Percentiles rank a stretch among this genome's conserved stretches.
Evolutionary conservation across 1,140 invertebrate species (phyloP).

Genomic region (Zaprionus capensis): DNA sequence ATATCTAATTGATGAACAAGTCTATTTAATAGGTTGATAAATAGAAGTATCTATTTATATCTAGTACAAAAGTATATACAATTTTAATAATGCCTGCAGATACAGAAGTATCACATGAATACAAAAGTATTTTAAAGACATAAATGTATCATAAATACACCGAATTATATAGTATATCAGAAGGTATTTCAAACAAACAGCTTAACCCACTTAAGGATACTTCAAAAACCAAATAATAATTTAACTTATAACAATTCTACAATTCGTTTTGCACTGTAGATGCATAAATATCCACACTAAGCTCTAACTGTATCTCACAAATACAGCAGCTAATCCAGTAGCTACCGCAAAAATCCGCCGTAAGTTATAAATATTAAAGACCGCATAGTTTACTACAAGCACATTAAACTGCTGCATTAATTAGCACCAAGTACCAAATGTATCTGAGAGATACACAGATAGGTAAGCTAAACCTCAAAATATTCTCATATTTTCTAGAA

Average conservation of each 20-base stretch:
- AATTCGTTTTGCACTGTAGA: neutral
- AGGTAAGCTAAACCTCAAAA: neutral
- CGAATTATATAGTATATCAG: no score
- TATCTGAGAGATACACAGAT: neutral
- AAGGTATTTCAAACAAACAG: neutral
- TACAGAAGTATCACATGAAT: no score
- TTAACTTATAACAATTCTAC: neutral
- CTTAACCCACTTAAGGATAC: neutral
- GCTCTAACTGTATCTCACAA: neutral
- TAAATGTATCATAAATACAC: no score
- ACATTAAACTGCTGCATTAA: neutral
- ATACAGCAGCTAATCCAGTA: neutral
- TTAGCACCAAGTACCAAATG: neutral
- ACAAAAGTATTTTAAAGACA: no score
- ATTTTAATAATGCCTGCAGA: no score
- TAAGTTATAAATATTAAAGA: neutral
- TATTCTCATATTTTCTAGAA: slow-evolving; percentile 23
- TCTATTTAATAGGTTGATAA: neutral
- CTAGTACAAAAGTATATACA: no score
- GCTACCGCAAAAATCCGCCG: neutral
- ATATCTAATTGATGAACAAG: neutral
- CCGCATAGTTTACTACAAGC: neutral
- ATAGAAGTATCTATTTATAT: neutral
- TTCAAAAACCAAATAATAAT: neutral
- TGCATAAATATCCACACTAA: neutral